Evolutionary conservation across 2,888 invertebrate genomes (phyloP).

Genomic region (Drosophila merina): DNA sequence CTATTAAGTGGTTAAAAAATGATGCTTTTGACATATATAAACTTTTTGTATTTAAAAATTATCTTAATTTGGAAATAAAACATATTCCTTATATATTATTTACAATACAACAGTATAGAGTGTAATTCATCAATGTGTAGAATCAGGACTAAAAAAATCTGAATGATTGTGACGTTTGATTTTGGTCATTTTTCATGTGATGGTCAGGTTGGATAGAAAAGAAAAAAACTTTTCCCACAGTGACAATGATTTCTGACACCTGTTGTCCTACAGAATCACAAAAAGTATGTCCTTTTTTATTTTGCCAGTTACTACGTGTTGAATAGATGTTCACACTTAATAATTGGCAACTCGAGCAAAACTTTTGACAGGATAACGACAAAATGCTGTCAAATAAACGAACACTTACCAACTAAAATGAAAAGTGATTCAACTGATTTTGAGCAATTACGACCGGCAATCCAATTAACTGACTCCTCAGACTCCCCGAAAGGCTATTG

Average conservation of each 20-base stretch:
- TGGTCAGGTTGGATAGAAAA: neutral
- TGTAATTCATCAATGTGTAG: neutral
- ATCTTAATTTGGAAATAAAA: neutral
- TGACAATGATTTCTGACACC: conserved; percentile 43
- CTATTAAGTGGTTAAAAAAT: no score
- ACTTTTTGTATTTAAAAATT: neutral
- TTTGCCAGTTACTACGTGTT: conserved; percentile 52
- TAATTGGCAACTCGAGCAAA: conserved; percentile 37
- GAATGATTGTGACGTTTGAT: conserved; percentile 1
- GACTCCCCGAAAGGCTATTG: neutral
- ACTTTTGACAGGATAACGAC: conserved; percentile 32
- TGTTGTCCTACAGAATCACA: conserved; percentile 17
- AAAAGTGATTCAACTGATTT: conserved; percentile 18
- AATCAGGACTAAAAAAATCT: neutral
- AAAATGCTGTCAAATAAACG: conserved; percentile 13
- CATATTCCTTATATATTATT: no score
- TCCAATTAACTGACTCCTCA: conserved; percentile 35
- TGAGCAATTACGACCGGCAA: conserved; percentile 38
- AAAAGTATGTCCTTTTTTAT: conserved; percentile 28
- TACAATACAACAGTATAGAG: no score
- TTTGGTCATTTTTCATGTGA: conserved; percentile 9
- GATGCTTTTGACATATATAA: no score
- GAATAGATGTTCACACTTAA: conserved; percentile 41
- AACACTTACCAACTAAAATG: conserved; percentile 1
- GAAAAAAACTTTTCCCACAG: conserved; percentile 28